phyloP scores from a whole-genome alignment of 2,113 vertebrate species.

The Platysternon megacephalum region DNA sequence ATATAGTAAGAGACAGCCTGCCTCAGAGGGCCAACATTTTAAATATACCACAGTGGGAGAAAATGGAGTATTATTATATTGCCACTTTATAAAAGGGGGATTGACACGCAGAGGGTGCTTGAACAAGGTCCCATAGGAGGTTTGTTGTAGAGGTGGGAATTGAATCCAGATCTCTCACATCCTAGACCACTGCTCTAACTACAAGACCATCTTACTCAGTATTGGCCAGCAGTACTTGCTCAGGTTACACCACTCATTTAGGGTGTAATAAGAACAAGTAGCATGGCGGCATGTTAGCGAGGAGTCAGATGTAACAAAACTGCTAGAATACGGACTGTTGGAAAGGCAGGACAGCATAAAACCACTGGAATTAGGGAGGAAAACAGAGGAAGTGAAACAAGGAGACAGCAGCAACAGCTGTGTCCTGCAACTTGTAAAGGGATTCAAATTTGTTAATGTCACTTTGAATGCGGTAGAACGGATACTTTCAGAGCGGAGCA shows the following conservation, averaged over 20 bases:
- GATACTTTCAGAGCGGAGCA: background rate
- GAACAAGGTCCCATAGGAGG: background rate
- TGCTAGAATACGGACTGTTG: background rate
- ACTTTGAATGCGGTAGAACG: background rate
- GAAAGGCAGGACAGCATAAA: background rate
- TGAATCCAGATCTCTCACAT: background rate
- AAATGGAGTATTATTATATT: accelerated
- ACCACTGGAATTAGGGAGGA: background rate
- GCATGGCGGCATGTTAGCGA: background rate
- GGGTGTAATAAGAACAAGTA: background rate
- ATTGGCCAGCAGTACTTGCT: accelerated
- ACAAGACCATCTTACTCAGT: background rate
- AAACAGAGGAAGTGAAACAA: background rate
- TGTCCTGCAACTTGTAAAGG: background rate
- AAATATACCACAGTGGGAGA: background rate
- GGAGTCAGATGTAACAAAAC: background rate
- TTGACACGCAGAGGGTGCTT: background rate
- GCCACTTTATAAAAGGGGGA: background rate
- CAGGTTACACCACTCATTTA: background rate
- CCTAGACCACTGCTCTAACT: background rate
- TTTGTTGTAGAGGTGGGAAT: background rate
- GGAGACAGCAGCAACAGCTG: background rate
- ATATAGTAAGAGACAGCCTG: background rate
- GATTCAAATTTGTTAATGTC: background rate
- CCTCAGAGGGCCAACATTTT: background rate